Base-by-base conservation (phyloP, 2,113 vertebrate genomes). In the Tretioscincus oriximinensis region DNA sequence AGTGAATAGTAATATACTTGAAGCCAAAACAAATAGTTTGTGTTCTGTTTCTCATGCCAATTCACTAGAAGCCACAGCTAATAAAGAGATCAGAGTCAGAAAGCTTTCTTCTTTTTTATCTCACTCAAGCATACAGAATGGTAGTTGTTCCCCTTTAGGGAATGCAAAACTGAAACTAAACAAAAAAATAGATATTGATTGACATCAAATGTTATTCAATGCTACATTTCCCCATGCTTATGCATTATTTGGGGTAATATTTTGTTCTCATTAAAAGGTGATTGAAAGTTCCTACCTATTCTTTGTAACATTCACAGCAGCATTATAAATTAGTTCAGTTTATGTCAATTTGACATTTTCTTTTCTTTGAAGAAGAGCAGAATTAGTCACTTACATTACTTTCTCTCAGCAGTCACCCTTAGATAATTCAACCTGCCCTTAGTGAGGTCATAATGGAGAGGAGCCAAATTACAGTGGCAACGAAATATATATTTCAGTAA, bases 161-260 rank as follows among this genome's bases (percentile, higher is more conserved):
- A 73, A 45, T 2, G 21, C 1, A 71, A 69, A 82, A 63, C 28
- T 65, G 4, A 51, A 73, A 73, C 1, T 73, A 20, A 11, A 70
- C 0, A 63, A 76, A 65, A 0, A 22, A 18, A 41, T 63, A 67
- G 22, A 65, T 35, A 4, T 28, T n/a, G 67, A 61, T 7, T 24
- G 64, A 64, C n/a, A n/a, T 68, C 28, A 61, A 76, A 29, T 16
- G 18, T 12, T 70, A 26, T 49, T 63, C 79, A 88, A 73, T 31
- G 21, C 49, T 9, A 58, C 24, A 1, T 22, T 1, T 18, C 75
- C 78, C 64, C 67, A 68, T 1, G 54, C 3, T 70, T n/a, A 24
- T 14, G 64, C 28, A 65, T 68, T 11, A 77, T 66, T n/a, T 14
- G 3, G 20, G 51, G 51, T 9, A 80, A 45, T 35, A 0, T 35